Percentiles rank a stretch among this genome's conserved stretches.
phyloP scores from a whole-genome alignment of 1,140 invertebrate species.

The Sinonovacula constricta region DNA sequence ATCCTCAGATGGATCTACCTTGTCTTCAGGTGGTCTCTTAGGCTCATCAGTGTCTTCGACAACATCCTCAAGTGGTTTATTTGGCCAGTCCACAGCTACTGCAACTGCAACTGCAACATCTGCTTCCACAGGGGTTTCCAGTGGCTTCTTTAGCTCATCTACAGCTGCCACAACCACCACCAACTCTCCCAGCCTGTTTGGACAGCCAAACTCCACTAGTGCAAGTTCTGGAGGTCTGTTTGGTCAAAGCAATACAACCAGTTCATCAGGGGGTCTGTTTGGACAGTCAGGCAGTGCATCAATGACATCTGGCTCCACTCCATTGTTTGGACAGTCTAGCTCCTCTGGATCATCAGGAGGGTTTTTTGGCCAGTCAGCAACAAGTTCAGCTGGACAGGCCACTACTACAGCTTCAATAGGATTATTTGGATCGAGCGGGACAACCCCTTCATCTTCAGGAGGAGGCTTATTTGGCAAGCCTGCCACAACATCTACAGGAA shows the following conservation, averaged over 20 bases:
- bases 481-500: not conserved
- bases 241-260: not conserved
- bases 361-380: slow-evolving; percentile 17
- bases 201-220: slow-evolving; percentile 22
- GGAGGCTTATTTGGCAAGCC: slow-evolving; percentile 44
- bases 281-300: slow-evolving; percentile 16
- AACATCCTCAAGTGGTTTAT: not conserved
- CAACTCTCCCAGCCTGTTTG: not conserved
- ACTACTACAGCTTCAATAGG: slow-evolving; percentile 10
- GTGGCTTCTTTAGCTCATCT: not conserved
- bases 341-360: not conserved
- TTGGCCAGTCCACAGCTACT: not conserved
- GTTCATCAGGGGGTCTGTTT: slow-evolving; percentile 5
- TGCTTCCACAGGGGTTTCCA: not conserved
- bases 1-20: slow-evolving; percentile 1
- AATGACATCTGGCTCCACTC: not conserved
- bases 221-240: not conserved
- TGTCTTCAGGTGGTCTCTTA: not conserved
- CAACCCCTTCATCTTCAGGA: slow-evolving; percentile 4
- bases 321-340: slow-evolving; percentile 44
- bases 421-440: slow-evolving; percentile 51
- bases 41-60: not conserved
- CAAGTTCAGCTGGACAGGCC: slow-evolving; percentile 22
- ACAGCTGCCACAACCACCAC: not conserved
- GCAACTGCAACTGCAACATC: not conserved